Evolutionary conservation across 2,113 vertebrate species (phyloP), one percentile per base, ranked within the genome.

Genomic region (Ictalurus punctatus): DNA sequence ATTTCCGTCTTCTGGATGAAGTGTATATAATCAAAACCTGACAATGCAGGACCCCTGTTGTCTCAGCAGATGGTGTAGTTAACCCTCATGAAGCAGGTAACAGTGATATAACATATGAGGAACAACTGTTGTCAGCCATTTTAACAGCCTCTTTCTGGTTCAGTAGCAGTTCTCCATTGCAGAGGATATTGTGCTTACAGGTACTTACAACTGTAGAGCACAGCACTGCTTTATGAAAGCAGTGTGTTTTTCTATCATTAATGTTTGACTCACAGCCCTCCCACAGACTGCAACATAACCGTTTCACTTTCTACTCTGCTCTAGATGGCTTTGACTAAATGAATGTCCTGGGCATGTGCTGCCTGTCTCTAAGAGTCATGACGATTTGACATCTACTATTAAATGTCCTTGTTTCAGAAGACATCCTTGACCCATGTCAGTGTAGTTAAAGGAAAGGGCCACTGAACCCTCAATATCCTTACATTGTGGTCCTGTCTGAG

Each of bases 51-150:
- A 63, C 86, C 85, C 79, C 91, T 65, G 79, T 63, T 54, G 78
- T 76, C 79, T 82, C 54, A 93, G 85, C 94, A 95, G 92, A 94
- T 94, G 94, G 88, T 89, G 73, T 79, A 82, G 90, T 93, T 91
- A 91, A 85, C 85, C 82, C 78, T 87, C 48, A 16, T 69, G 82
- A 79, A 74, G 40, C 85, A 86, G 88, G 80, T 89, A 80, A 40
- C 69, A 81, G 58, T 59, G 83, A 58, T 79, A 52, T 69, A 88
- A 85, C 61, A 65, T 69, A 54, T 87, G 84, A 92, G 89, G 73
- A 87, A 89, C 92, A 88, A 93, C 90, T 78, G 89, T 90, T 86
- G 85, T 90, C 87, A 65, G 73, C 92, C 91, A 90, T 86, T 90
- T 90, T 59, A 92, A 81, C 86, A 91, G 91, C 59, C 80, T 80